phyloP scores from a whole-genome alignment of 2,797 vertebrate genomes.

The Oreonectes daqikongensis region DNA sequence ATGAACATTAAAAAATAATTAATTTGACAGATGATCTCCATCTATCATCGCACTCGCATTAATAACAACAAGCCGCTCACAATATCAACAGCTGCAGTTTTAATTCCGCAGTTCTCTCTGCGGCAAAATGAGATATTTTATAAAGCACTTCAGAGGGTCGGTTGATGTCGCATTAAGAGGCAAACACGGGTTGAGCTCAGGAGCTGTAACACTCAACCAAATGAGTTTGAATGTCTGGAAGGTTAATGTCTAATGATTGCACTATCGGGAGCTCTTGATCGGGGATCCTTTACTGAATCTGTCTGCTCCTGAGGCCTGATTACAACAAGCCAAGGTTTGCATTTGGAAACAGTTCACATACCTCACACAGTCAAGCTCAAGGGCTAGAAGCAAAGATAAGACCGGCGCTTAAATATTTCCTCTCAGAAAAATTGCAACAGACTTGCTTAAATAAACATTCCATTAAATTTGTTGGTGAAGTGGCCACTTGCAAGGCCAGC shows the following conservation, averaged over 20 bases:
- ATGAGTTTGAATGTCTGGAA: constrained; percentile 44
- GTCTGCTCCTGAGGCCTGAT: constrained; percentile 47
- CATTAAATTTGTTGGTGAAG: constrained; percentile 31
- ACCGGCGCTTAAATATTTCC: constrained; percentile 13
- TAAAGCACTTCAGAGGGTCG: constrained; percentile 28
- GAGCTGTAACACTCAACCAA: constrained; percentile 27
- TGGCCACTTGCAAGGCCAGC: constrained; percentile 5
- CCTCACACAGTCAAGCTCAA: constrained; percentile 39
- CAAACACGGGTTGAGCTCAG: constrained; percentile 16
- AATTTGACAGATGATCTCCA: neutral
- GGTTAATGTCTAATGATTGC: constrained; percentile 61
- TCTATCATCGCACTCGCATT: neutral
- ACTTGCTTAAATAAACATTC: constrained; percentile 47
- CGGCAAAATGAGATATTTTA: constrained; percentile 36
- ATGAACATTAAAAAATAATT: neutral
- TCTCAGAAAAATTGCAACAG: constrained; percentile 27
- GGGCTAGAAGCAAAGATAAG: constrained; percentile 17
- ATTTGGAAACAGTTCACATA: constrained; percentile 37
- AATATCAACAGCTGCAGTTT: constrained; percentile 13
- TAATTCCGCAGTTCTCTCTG: constrained; percentile 5
- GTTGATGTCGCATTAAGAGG: constrained; percentile 42
- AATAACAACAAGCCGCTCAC: constrained; percentile 26
- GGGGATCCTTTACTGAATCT: constrained; percentile 28
- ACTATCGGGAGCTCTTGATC: constrained; percentile 48
- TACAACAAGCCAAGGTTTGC: constrained; percentile 43